Conservation (phyloP, 2,113 vertebrate species). For the Noctilio leporinus region DNA sequence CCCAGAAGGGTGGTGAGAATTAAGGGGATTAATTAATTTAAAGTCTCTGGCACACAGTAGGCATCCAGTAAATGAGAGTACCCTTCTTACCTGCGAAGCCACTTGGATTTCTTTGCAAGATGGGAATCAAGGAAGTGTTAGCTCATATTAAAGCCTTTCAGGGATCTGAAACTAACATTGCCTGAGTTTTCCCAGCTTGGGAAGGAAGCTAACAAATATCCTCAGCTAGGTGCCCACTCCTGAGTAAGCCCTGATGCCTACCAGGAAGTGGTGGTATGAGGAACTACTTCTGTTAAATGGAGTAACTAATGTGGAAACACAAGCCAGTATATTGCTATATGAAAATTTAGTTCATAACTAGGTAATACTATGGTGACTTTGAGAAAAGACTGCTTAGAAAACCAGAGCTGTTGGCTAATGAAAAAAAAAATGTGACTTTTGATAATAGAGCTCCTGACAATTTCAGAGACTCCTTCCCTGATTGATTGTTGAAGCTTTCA, state of each 20-base stretch:
- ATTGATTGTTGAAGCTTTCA: neutral
- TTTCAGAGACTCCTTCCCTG: neutral
- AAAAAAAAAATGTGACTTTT: neutral
- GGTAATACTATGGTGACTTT: neutral
- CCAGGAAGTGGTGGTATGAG: neutral
- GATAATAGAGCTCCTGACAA: neutral
- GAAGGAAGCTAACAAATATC: neutral
- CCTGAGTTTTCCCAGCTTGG: neutral
- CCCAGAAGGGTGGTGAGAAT: neutral
- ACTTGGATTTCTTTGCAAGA: neutral
- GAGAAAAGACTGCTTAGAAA: neutral
- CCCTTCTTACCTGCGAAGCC: neutral
- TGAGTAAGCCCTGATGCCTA: neutral
- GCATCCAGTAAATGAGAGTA: neutral
- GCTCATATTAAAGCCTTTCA: slow-evolving; percentile 5
- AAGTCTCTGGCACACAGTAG: slow-evolving; percentile 24
- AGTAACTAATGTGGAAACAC: neutral
- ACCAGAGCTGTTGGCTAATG: neutral
- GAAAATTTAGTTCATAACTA: neutral
- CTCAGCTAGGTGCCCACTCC: neutral
- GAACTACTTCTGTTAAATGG: neutral
- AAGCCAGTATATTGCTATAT: neutral
- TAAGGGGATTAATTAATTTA: neutral
- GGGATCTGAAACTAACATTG: neutral
- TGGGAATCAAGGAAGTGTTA: neutral